Evolutionary conservation across 2,888 invertebrate species (phyloP).

Genomic region (Aricia artaxerxes): DNA sequence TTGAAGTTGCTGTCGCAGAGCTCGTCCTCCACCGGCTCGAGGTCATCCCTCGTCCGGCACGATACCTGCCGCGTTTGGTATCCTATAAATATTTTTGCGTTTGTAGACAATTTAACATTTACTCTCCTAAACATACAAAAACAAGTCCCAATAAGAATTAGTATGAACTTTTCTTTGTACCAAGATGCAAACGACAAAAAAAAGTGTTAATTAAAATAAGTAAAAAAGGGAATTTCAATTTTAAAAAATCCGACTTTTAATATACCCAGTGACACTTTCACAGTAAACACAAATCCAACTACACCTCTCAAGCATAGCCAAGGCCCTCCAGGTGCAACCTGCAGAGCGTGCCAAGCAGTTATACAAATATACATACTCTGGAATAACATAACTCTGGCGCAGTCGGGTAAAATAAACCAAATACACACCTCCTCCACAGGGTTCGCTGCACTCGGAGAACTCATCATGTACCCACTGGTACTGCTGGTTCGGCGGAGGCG

Average conservation of each 20-base stretch:
- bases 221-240: too few species aligned
- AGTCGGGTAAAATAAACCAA: not conserved
- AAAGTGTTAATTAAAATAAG: too few species aligned
- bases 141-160: not conserved
- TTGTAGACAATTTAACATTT: conserved; percentile 3
- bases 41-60: conserved; percentile 88
- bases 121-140: not conserved
- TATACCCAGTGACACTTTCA: too few species aligned
- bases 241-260: too few species aligned
- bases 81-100: conserved; percentile 67
- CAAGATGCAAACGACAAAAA: too few species aligned
- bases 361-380: too few species aligned
- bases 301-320: too few species aligned
- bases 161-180: not conserved
- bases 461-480: conserved; percentile 90
- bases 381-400: too few species aligned
- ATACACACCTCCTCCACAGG: conserved; percentile 91
- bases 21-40: conserved; percentile 85
- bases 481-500: conserved; percentile 83
- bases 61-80: conserved; percentile 87
- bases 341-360: too few species aligned
- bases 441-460: conserved; percentile 90
- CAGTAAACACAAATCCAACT: too few species aligned
- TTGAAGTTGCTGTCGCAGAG: conserved; percentile 89
- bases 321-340: too few species aligned